Percentiles rank a stretch among this genome's conserved stretches.
Evolutionary conservation across 1,140 invertebrate species (phyloP).

Genomic region (Pristionchus pacificus): DNA sequence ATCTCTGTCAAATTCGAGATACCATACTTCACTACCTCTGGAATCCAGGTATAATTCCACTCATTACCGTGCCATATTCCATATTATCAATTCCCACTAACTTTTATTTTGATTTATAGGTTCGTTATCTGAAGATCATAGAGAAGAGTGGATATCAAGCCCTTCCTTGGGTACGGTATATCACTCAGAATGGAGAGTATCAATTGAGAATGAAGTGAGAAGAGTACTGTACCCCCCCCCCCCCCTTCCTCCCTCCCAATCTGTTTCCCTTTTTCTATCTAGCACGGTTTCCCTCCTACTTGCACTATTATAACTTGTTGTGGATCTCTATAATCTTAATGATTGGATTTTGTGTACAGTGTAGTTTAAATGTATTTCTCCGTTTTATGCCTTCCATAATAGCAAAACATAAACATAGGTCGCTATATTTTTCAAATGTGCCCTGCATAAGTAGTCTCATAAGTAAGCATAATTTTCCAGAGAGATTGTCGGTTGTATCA

Average conservation of each 20-base stretch:
- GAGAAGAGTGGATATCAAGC: slow-evolving; percentile 99
- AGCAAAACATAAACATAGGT: too few relatives aligned
- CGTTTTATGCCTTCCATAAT: too few relatives aligned
- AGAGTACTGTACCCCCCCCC: background rate
- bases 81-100: slow-evolving; percentile 7
- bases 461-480: too few relatives aligned
- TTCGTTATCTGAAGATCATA: slow-evolving; percentile 97
- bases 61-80: too few relatives aligned
- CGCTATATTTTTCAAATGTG: too few relatives aligned
- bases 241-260: background rate
- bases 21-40: slow-evolving; percentile 98
- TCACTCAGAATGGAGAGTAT: slow-evolving; percentile 99
- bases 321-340: slow-evolving; percentile 18
- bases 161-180: slow-evolving; percentile 89
- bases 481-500: too few relatives aligned
- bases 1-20: slow-evolving; percentile 99
- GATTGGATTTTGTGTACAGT: slow-evolving; percentile 11
- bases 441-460: too few relatives aligned
- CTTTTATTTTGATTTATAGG: slow-evolving; percentile 53
- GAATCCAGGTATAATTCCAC: slow-evolving; percentile 88
- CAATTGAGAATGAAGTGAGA: slow-evolving; percentile 72
- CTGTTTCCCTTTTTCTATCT: slow-evolving; percentile 18
- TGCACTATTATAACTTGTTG: slow-evolving; percentile 8
- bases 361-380: too few relatives aligned
- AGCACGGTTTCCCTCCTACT: slow-evolving; percentile 8